Conservation (phyloP, 1,140 invertebrate genomes). For the Meloidogyne hapla region DNA sequence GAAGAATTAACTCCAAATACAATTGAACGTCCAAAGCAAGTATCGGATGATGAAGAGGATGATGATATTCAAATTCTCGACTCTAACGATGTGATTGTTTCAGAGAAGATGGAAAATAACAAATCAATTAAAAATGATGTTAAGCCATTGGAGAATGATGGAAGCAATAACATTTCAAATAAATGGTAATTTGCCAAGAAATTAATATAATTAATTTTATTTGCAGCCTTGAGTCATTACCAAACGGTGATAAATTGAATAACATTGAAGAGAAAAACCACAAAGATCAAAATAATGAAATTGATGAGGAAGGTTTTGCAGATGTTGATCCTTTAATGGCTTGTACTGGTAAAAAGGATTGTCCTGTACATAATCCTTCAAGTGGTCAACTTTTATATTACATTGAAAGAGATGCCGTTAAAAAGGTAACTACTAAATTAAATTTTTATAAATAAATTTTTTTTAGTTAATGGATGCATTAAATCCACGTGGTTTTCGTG, state of each 20-base stretch:
- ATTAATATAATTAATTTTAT: not conserved
- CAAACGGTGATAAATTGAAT: conserved; percentile 1
- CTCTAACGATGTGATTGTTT: not conserved
- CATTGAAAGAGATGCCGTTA: conserved; percentile 7
- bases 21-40: not conserved
- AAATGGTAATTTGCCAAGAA: not conserved
- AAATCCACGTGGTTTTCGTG: conserved; percentile 35
- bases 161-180: not conserved
- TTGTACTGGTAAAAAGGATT: conserved; percentile 13
- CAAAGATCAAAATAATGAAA: not conserved
- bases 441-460: not conserved
- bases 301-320: not conserved
- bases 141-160: not conserved
- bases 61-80: not conserved
- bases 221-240: not conserved
- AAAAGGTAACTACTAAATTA: not conserved
- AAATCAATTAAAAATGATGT: not conserved
- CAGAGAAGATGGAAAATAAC: not conserved
- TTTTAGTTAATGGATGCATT: conserved; percentile 30
- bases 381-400: conserved; percentile 1
- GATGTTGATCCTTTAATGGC: conserved; percentile 17
- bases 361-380: conserved; percentile 25
- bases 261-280: not conserved
- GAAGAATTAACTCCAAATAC: conserved; percentile 5
- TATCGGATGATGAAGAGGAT: not conserved